Conservation (phyloP, 2,113 vertebrate species). For the Hippopotamus amphibius region DNA sequence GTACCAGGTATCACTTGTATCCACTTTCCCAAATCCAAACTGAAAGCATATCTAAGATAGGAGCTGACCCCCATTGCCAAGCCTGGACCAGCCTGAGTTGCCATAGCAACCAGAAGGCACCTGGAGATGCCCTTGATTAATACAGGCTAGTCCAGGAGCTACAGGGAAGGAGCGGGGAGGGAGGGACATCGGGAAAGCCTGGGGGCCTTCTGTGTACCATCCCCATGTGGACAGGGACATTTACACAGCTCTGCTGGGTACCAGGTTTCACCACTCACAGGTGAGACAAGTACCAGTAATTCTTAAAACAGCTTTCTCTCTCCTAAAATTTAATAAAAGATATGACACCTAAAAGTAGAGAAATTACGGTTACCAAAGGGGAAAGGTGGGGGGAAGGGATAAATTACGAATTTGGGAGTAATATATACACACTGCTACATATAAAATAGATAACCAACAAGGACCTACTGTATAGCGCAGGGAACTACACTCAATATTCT, state of each 20-base stretch:
- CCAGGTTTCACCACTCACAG: not conserved
- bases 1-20: not conserved
- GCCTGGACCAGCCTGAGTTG: not conserved
- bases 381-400: fast-evolving
- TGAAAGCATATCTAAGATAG: not conserved
- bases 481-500: not conserved
- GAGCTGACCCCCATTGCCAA: not conserved
- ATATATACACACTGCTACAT: not conserved
- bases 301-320: not conserved
- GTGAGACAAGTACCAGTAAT: not conserved
- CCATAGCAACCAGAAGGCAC: not conserved
- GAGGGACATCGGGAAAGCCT: fast-evolving
- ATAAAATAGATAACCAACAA: not conserved
- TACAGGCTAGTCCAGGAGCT: not conserved
- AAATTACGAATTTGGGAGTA: not conserved
- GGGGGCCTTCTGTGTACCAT: not conserved
- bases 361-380: not conserved
- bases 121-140: not conserved
- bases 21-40: not conserved
- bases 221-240: not conserved
- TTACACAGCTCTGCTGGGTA: not conserved
- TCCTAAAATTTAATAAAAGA: not conserved
- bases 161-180: not conserved
- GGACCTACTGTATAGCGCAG: not conserved
- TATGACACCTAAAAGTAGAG: not conserved